Conservation (phyloP, 2,797 vertebrate genomes). For the Aselliscus stoliczkanus region DNA sequence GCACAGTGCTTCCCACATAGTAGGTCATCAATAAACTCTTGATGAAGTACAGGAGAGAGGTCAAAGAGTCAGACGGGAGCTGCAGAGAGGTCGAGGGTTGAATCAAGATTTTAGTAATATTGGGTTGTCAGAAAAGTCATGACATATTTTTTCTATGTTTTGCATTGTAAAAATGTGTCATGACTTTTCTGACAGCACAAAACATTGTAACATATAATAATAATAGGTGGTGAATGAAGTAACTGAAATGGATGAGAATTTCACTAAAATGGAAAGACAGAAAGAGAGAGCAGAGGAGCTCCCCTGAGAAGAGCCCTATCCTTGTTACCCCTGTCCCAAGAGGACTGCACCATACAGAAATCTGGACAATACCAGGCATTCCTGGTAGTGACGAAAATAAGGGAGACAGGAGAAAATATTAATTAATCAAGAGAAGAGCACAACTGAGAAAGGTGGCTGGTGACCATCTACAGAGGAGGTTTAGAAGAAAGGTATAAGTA, state of each 20-base stretch:
- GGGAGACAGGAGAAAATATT: neutral
- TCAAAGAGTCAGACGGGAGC: neutral
- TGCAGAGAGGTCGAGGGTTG: neutral
- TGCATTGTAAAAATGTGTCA: too few species aligned
- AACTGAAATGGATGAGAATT: conserved; percentile 17
- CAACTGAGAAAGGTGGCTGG: neutral
- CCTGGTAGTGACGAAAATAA: conserved; percentile 13
- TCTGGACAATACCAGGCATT: neutral
- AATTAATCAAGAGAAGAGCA: neutral
- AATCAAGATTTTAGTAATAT: conserved; percentile 2
- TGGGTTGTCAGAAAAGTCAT: too few species aligned
- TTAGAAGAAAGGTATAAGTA: neutral
- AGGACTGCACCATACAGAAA: neutral
- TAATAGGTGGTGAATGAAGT: neutral
- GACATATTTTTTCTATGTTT: too few species aligned
- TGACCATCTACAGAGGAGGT: neutral
- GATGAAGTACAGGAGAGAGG: neutral
- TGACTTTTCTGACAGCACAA: too few species aligned
- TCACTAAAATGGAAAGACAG: neutral
- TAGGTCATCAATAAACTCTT: neutral
- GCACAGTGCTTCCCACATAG: neutral
- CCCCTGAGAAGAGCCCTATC: too few species aligned
- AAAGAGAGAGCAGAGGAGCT: neutral
- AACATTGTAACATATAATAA: neutral
- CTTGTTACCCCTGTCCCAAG: too few species aligned